Evolutionary conservation across 2,888 invertebrate species (phyloP), one percentile per base, ranked within the genome.

Genomic region (Harpalus rubripes): DNA sequence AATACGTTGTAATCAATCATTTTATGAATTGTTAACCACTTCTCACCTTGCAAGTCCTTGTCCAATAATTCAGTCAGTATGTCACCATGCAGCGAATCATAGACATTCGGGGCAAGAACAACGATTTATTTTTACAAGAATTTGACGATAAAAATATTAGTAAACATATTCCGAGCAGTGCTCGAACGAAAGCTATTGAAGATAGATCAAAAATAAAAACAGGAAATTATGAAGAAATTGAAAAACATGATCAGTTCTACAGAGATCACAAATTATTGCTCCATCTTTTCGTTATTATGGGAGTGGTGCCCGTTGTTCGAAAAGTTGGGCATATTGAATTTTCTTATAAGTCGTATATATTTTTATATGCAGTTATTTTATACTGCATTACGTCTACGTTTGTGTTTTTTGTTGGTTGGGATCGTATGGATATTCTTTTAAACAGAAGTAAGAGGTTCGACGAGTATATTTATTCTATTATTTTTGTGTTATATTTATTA

Each of bases 381-480:
- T 95, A 95, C 90, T 91, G 92, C 12, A 90, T 92, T 0, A 92
- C 94, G 26, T 94, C 94, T 0, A 88, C 92, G 0, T 89, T 95
- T 0, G 95, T 95, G 0, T 85, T 94, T 0, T 87, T 92, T 6
- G 94, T 95, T 10, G 95, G 95, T 0, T 93, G 92, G 86, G 94
- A 95, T 88, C 91, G 95, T 1, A 87, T 95, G 58, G 90, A 92
- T 88, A 94, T 95, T 86, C 90, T 95, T 44, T 91, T 92, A 15
- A 94, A 93, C 32, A 94, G 93, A 86, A 91, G 91, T 86, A 92
- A 92, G 82, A 93, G 93, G 87, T 95, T 95, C 87, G 95, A 95
- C 88, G 95, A 95, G 87, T 95, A 95, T 88, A 95, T 95, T 87
- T 95, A 95, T 88, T 94, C 94, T 0, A 93, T 95, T 82, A 91